Evolutionary conservation across 2,888 invertebrate genomes (phyloP).

Genomic region (Gnatocerus cornutus): DNA sequence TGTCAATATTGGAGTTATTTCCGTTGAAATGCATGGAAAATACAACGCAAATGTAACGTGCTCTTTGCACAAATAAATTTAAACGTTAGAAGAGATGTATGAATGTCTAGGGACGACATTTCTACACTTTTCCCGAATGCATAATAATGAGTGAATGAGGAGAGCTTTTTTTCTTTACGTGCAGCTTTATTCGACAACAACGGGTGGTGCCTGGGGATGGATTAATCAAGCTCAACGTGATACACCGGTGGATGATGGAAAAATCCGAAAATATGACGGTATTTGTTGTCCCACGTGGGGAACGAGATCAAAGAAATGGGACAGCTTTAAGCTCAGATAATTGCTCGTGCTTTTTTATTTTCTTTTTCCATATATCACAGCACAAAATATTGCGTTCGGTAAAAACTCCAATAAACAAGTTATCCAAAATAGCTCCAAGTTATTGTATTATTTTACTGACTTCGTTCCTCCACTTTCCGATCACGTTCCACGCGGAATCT

Average conservation of each 20-base stretch:
- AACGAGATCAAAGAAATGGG: no score
- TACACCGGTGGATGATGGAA: background rate
- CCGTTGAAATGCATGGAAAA: background rate
- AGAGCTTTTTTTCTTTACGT: conserved; percentile 6
- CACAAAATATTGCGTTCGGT: no score
- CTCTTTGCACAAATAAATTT: conserved; percentile 5
- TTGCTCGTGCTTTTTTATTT: no score
- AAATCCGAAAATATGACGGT: background rate
- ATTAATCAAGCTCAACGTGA: conserved; percentile 20
- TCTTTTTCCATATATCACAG: no score
- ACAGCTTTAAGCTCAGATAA: no score
- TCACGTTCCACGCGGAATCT: conserved; percentile 40
- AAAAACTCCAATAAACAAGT: conserved; percentile 21
- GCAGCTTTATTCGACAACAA: conserved; percentile 10
- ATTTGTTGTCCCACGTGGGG: no score
- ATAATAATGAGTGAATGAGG: conserved; percentile 15
- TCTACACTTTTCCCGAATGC: conserved; percentile 17
- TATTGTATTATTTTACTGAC: conserved; percentile 26
- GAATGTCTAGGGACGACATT: conserved; percentile 14
- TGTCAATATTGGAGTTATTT: conserved; percentile 22
- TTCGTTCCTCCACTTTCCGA: conserved; percentile 29
- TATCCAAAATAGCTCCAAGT: conserved; percentile 14
- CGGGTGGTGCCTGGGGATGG: background rate
- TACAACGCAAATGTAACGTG: conserved; percentile 23
- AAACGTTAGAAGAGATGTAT: conserved; percentile 3